Percentiles rank a stretch among this genome's conserved stretches.
phyloP scores from a whole-genome alignment of 2,888 invertebrate genomes.

The Dasypolia templi region DNA sequence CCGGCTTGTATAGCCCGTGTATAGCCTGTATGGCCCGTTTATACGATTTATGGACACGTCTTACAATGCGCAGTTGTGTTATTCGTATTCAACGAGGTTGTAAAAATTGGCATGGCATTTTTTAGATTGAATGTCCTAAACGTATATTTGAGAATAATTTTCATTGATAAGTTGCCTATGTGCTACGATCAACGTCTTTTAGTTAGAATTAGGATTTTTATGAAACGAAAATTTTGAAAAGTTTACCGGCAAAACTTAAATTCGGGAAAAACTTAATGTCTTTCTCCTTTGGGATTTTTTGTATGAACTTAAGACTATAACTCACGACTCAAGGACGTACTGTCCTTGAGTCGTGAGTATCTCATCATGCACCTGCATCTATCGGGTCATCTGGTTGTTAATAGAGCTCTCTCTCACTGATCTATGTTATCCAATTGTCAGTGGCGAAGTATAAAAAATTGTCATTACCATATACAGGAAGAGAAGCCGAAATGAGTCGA shows the following conservation, averaged over 20 bases:
- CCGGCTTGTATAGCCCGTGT: conserved; percentile 42
- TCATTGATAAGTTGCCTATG: neutral
- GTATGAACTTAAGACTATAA: too few species aligned
- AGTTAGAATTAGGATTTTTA: too few species aligned
- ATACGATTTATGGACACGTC: conserved; percentile 49
- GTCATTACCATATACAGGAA: neutral
- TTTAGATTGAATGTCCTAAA: neutral
- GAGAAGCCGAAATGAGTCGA: neutral
- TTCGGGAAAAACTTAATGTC: too few species aligned
- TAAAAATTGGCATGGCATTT: neutral
- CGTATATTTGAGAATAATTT: too few species aligned
- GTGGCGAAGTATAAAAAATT: neutral
- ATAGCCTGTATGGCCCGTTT: conserved; percentile 26
- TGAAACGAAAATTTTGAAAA: too few species aligned
- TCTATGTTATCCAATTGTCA: neutral
- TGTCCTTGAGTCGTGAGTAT: too few species aligned
- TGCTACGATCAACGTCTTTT: neutral
- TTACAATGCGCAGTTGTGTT: conserved; percentile 38
- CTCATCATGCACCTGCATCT: too few species aligned
- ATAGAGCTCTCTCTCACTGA: too few species aligned
- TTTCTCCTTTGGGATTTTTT: too few species aligned
- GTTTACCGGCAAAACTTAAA: too few species aligned
- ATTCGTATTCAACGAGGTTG: conserved; percentile 16
- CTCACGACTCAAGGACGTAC: too few species aligned
- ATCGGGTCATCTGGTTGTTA: too few species aligned